A percentile compares a stretch with the other conserved stretches of the same genome.
Evolutionary conservation across 1,140 invertebrate species (phyloP).

Genomic region (Rhagoletis pomonella): DNA sequence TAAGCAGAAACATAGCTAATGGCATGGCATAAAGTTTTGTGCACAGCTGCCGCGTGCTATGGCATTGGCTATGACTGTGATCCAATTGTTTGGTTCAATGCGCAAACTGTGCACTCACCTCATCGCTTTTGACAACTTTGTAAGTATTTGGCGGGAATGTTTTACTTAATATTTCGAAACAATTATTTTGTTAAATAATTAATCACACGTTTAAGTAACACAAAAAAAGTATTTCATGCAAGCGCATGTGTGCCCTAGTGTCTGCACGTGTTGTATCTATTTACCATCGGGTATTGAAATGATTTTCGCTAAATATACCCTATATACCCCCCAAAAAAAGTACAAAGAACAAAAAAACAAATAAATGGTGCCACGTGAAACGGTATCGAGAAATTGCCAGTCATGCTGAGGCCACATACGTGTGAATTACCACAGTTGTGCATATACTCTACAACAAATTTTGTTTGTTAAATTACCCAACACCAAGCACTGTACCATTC

Average conservation of each 20-base stretch:
- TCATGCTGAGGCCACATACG: background rate
- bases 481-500: too few species aligned
- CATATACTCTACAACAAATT: too few species aligned
- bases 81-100: too few species aligned
- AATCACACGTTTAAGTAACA: background rate
- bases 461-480: too few species aligned
- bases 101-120: background rate
- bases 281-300: background rate
- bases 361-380: background rate
- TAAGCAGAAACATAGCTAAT: background rate
- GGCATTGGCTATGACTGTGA: background rate
- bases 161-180: background rate
- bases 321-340: background rate
- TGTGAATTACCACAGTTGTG: background rate
- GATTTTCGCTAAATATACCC: background rate
- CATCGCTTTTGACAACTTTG: background rate
- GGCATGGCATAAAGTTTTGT: background rate
- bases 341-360: background rate
- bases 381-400: background rate
- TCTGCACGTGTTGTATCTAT: background rate
- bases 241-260: background rate
- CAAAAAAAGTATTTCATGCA: background rate
- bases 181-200: background rate
- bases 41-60: background rate
- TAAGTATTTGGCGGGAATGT: background rate